phyloP scores from a whole-genome alignment of 1,140 invertebrate species.

The Zaprionus tsacasi region DNA sequence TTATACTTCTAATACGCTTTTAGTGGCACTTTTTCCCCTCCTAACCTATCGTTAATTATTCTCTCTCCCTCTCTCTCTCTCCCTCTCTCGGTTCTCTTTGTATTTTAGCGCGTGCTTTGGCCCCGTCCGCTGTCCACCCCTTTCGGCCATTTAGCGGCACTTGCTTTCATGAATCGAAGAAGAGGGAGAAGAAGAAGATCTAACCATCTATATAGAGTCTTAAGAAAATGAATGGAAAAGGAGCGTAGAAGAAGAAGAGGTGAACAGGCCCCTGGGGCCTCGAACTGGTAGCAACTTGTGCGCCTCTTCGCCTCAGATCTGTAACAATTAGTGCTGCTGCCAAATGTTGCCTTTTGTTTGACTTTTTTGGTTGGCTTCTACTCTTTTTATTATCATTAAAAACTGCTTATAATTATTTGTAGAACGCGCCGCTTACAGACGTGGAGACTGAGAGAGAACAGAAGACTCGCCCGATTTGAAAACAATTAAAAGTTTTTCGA shows the following conservation, averaged over 20 bases:
- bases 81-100: slow-evolving; percentile 43
- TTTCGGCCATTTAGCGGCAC: slow-evolving; percentile 76
- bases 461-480: slow-evolving; percentile 65
- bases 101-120: slow-evolving; percentile 68
- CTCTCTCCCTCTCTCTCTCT: slow-evolving; percentile 16
- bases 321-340: slow-evolving; percentile 79
- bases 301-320: slow-evolving; percentile 67
- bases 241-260: slow-evolving; percentile 31
- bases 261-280: slow-evolving; percentile 53
- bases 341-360: slow-evolving; percentile 62
- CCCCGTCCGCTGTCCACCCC: slow-evolving; percentile 43
- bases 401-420: slow-evolving; percentile 82
- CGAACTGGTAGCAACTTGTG: slow-evolving; percentile 78
- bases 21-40: slow-evolving; percentile 24
- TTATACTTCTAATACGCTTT: slow-evolving; percentile 35
- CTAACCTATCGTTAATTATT: slow-evolving; percentile 64
- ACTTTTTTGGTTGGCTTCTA: slow-evolving; percentile 40
- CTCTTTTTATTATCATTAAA: slow-evolving; percentile 70
- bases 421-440: slow-evolving; percentile 63
- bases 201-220: slow-evolving; percentile 13
- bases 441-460: background rate
- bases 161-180: slow-evolving; percentile 64
- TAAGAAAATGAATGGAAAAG: slow-evolving; percentile 26
- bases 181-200: slow-evolving; percentile 14
- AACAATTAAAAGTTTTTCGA: slow-evolving; percentile 76